Percentiles rank a stretch among this genome's conserved stretches.
These are phyloP conservation scores for Butastur rufipennis DNA, from an alignment of 2,113 vertebrate species.

Conservation along the genomic window DNA sequence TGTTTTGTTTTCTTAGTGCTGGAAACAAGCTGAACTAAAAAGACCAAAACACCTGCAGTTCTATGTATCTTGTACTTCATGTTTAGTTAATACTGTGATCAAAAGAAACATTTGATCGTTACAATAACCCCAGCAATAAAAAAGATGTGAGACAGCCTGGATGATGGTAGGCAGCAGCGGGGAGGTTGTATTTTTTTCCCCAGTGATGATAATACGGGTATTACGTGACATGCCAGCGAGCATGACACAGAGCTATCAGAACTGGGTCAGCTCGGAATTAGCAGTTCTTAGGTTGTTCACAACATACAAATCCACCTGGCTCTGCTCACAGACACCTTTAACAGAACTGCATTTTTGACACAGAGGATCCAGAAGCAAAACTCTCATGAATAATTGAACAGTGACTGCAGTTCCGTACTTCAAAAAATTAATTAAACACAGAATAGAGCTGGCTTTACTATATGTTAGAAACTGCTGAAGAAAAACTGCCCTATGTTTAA, in stretches of 20 bases:
- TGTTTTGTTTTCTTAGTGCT: not conserved
- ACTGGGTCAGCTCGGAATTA: slow-evolving; percentile 4
- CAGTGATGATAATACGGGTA: not conserved
- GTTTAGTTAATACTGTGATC: not conserved
- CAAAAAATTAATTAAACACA: not conserved
- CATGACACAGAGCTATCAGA: not conserved
- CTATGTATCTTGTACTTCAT: accelerated
- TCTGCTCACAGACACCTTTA: not conserved
- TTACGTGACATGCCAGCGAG: not conserved
- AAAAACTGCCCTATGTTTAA: not conserved
- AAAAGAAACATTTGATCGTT: not conserved
- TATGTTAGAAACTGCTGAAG: not conserved
- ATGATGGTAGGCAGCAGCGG: not conserved
- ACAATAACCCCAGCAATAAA: not conserved
- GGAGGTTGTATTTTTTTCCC: not conserved
- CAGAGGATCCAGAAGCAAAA: not conserved
- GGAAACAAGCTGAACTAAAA: not conserved
- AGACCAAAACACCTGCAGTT: not conserved
- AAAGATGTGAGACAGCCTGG: not conserved
- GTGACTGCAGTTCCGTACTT: not conserved
- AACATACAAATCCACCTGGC: not conserved
- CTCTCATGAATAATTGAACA: not conserved
- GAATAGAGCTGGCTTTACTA: not conserved
- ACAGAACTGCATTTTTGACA: not conserved
- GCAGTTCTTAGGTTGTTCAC: not conserved